These are phyloP conservation scores for Kryptolebias ocellatus DNA, from an alignment of 2,797 vertebrate genomes.

Conservation along the genomic window DNA sequence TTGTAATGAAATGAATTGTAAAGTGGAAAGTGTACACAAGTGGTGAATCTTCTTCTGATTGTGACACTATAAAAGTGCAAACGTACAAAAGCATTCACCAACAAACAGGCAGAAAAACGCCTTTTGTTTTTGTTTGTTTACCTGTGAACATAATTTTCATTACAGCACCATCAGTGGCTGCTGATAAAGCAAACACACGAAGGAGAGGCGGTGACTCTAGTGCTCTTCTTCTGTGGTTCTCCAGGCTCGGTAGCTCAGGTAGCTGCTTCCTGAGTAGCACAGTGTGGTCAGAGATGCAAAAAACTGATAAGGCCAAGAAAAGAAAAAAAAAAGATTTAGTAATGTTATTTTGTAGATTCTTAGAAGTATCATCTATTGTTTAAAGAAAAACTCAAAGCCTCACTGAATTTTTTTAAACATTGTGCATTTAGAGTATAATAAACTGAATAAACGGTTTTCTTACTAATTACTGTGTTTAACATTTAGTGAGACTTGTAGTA, in stretches of 20 bases:
- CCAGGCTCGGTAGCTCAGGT: constrained; percentile 88
- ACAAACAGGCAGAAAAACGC: constrained; percentile 2
- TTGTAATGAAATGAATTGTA: no score
- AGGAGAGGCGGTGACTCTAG: constrained; percentile 9
- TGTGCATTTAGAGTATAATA: no score
- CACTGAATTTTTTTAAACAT: no score
- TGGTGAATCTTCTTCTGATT: no score
- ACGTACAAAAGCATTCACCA: background rate
- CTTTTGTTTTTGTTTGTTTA: background rate
- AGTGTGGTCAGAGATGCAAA: constrained; percentile 83
- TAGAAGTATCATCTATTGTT: no score
- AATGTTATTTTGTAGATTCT: no score
- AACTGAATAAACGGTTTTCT: no score
- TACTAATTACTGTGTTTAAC: no score
- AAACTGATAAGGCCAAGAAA: constrained; percentile 56
- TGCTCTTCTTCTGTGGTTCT: constrained; percentile 71
- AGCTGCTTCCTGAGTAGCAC: constrained; percentile 89
- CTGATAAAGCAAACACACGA: background rate
- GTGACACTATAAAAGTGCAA: no score
- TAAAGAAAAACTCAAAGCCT: no score
- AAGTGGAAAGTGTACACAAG: no score
- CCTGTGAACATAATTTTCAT: constrained; percentile 1
- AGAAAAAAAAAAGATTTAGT: background rate
- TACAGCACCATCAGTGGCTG: background rate
- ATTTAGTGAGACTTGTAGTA: no score